Conservation (phyloP, 2,113 vertebrate species). For the Hassar affinis region DNA sequence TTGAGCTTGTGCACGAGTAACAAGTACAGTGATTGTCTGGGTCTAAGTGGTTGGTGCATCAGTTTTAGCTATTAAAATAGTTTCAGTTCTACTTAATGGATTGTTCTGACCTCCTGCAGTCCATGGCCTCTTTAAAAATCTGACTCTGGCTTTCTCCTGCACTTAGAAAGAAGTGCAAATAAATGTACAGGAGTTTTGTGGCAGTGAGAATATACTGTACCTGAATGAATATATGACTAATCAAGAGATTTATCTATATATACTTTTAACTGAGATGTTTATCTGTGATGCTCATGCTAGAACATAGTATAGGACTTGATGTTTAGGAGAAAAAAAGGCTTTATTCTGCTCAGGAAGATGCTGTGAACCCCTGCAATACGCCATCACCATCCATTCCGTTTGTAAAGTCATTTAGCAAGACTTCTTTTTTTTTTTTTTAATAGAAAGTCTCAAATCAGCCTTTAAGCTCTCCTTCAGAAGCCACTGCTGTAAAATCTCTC, state of each 20-base stretch:
- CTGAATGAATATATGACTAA: constrained; percentile 45
- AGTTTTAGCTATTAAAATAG: constrained; percentile 9
- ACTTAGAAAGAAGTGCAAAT: constrained; percentile 15
- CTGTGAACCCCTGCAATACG: constrained; percentile 43
- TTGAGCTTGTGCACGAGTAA: constrained; percentile 22
- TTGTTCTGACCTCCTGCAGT: constrained; percentile 16
- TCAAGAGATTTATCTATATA: constrained; percentile 34
- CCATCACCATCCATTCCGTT: constrained; percentile 29
- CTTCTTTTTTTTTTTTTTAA: neutral
- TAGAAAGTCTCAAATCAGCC: constrained; percentile 4
- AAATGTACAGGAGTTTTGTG: constrained; percentile 25
- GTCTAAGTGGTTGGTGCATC: neutral
- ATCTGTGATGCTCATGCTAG: constrained; percentile 42
- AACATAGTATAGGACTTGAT: constrained; percentile 33
- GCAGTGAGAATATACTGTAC: constrained; percentile 42
- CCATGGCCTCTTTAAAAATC: neutral
- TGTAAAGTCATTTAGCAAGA: neutral
- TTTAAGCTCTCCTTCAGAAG: constrained; percentile 26
- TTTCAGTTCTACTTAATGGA: constrained; percentile 5
- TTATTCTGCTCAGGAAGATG: constrained; percentile 51
- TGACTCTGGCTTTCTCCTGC: constrained; percentile 18
- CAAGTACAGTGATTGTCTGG: constrained; percentile 15
- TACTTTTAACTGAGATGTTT: constrained; percentile 43
- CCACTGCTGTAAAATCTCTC: constrained; percentile 27
- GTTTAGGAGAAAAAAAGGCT: constrained; percentile 39